phyloP scores from a whole-genome alignment of 2,797 vertebrate genomes.

The Acrossocheilus fasciatus region DNA sequence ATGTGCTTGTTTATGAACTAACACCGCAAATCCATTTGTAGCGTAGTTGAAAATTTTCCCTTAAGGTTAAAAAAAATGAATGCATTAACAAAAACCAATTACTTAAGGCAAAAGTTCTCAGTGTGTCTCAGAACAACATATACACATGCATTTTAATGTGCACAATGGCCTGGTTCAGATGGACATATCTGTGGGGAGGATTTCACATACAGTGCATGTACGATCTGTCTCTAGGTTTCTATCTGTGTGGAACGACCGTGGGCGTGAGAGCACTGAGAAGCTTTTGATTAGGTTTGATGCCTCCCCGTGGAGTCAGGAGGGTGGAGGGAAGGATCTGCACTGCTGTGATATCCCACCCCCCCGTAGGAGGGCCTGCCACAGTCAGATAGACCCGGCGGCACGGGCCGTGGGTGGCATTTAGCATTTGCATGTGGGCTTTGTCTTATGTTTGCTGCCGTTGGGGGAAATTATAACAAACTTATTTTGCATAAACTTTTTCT shows the following conservation, averaged over 20 bases:
- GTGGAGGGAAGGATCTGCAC: slow-evolving; percentile 61
- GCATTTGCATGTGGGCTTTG: slow-evolving; percentile 53
- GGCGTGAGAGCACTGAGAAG: slow-evolving; percentile 65
- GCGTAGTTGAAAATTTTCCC: neutral
- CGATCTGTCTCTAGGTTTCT: slow-evolving; percentile 35
- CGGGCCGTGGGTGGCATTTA: slow-evolving; percentile 56
- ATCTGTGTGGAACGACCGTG: slow-evolving; percentile 49
- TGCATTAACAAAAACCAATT: neutral
- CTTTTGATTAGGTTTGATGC: slow-evolving; percentile 62
- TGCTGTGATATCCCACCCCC: slow-evolving; percentile 59
- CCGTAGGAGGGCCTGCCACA: slow-evolving; percentile 38
- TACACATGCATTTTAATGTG: neutral
- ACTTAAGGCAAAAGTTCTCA: slow-evolving; percentile 1
- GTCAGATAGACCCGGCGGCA: slow-evolving; percentile 48
- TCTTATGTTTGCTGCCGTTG: slow-evolving; percentile 39
- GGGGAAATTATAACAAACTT: slow-evolving; percentile 51
- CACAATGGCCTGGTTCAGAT: slow-evolving; percentile 10
- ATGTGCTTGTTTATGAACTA: neutral
- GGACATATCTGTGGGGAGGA: slow-evolving; percentile 10
- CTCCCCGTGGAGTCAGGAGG: slow-evolving; percentile 56
- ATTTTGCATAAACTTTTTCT: slow-evolving; percentile 51
- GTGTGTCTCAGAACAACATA: neutral
- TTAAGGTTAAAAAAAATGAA: neutral
- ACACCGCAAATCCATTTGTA: neutral
- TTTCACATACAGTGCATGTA: slow-evolving; percentile 14